Evolutionary conservation across 2,797 vertebrate genomes (phyloP).

Genomic region (Percopsis omiscomaycus): DNA sequence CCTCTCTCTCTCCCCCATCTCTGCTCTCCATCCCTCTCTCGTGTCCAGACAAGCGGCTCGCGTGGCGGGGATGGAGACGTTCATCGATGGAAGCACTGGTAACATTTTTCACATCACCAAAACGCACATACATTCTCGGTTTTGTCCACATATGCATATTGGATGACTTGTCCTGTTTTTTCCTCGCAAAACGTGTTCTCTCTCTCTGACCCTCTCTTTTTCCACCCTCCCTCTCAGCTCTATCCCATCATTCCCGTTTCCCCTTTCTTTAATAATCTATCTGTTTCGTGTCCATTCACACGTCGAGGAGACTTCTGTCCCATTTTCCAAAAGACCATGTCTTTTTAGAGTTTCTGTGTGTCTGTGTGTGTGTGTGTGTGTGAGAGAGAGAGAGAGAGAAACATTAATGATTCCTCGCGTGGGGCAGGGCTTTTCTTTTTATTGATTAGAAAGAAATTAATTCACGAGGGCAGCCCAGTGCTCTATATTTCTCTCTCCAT

Average conservation of each 20-base stretch:
- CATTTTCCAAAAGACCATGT: slow-evolving; percentile 45
- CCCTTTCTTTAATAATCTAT: slow-evolving; percentile 40
- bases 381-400: slow-evolving; percentile 1
- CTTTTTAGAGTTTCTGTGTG: slow-evolving; percentile 39
- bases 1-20: slow-evolving; percentile 61
- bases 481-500: slow-evolving; percentile 56
- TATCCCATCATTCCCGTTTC: slow-evolving; percentile 11
- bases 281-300: slow-evolving; percentile 56
- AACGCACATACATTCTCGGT: slow-evolving; percentile 70
- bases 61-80: slow-evolving; percentile 88
- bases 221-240: not conserved
- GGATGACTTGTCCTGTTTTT: slow-evolving; percentile 68
- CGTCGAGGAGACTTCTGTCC: slow-evolving; percentile 34
- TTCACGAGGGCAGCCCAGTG: slow-evolving; percentile 74
- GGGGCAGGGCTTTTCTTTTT: slow-evolving; percentile 67
- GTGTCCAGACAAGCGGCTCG: slow-evolving; percentile 79
- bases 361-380: slow-evolving; percentile 1
- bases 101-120: slow-evolving; percentile 73
- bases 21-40: slow-evolving; percentile 72
- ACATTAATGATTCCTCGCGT: slow-evolving; percentile 66
- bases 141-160: slow-evolving; percentile 66
- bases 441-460: slow-evolving; percentile 80
- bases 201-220: slow-evolving; percentile 45
- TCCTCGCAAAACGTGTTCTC: slow-evolving; percentile 43
- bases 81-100: slow-evolving; percentile 90